Base-by-base conservation (phyloP, 2,888 invertebrate genomes). In the Ormyrus nitidulus region DNA sequence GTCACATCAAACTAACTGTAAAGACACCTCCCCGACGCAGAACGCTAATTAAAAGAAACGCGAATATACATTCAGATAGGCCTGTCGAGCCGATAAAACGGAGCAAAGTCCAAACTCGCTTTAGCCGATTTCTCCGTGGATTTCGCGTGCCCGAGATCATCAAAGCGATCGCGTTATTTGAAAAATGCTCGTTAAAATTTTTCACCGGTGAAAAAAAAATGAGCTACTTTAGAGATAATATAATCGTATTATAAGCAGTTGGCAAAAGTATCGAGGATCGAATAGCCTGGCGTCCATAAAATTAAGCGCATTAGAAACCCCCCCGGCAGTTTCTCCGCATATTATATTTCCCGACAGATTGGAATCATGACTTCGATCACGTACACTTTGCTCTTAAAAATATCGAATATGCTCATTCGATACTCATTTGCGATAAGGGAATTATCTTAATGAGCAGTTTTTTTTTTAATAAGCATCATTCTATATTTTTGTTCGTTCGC, bases 251-350 rank as follows among this genome's bases (percentile, higher is more conserved):
- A 34, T 34, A n/a, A 1, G 19, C 5, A 49, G 5, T 64, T 51
- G 51, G 53, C 9, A 66, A 66, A 53, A 66, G 9, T 51, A 19
- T 9, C 44, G 13, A n/a, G 48, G 66, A 49, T 8, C 10, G 46
- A 10, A 9, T 53, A 0, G 53, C 53, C 11, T 2, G 0, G 0
- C 5, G 34, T 53, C 56, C 46, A 56, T 69, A 48, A 56, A 69
- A 69, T 69, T 59, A 66, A 58, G 13, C 34, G 58, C 49, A 74
- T 59, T 68, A 51, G 61, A 75, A 68, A 61, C n/a, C 34, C 53
- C n/a, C 53, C n/a, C 34, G 34, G 1, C 34, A 62, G 44, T 44
- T 48, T 73, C 54, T 64, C 13, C 11, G 53, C 44, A 46, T n/a
- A 34, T 34, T n/a, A 53, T 54, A 68, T 61, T 74, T 59, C 34